Evolutionary conservation across 2,113 vertebrate species (phyloP).

Genomic region (Oncorhynchus kisutch): DNA sequence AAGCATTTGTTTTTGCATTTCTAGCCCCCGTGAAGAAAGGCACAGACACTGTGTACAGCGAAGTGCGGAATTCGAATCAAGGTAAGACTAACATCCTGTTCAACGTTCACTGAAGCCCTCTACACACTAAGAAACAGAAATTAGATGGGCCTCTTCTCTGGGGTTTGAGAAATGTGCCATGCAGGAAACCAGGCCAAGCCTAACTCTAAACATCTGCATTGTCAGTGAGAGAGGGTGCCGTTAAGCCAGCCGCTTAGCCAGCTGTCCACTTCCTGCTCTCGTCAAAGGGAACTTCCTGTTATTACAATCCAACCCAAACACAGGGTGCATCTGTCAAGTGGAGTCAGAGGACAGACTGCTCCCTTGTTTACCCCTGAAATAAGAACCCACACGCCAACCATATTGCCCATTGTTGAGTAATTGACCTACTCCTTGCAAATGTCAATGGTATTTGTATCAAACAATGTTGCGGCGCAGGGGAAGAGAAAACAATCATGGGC

Average conservation of each 20-base stretch:
- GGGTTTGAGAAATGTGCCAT: background rate
- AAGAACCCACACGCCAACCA: background rate
- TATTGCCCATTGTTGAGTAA: slow-evolving; percentile 58
- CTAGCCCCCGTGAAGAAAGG: slow-evolving; percentile 44
- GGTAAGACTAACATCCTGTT: slow-evolving; percentile 47
- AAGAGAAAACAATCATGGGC: slow-evolving; percentile 13
- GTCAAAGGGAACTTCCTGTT: slow-evolving; percentile 67
- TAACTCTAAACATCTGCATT: slow-evolving; percentile 58
- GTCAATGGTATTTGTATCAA: slow-evolving; percentile 20
- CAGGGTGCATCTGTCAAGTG: slow-evolving; percentile 44
- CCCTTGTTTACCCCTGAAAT: slow-evolving; percentile 60
- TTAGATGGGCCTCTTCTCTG: slow-evolving; percentile 23
- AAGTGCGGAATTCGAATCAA: slow-evolving; percentile 54
- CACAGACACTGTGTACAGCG: slow-evolving; percentile 48
- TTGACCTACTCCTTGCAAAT: slow-evolving; percentile 23
- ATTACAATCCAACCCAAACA: slow-evolving; percentile 52
- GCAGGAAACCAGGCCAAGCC: slow-evolving; percentile 51
- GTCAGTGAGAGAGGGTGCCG: slow-evolving; percentile 59
- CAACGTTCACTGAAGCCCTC: background rate
- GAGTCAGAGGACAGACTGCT: slow-evolving; percentile 16
- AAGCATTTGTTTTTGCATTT: background rate
- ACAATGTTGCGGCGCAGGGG: slow-evolving; percentile 37
- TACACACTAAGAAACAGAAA: background rate
- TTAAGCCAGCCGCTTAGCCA: slow-evolving; percentile 45
- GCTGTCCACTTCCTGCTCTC: slow-evolving; percentile 68